A percentile compares a stretch with the other conserved stretches of the same genome.
Evolutionary conservation across 1,140 invertebrate species (phyloP).

Genomic region (Aethina tumida): DNA sequence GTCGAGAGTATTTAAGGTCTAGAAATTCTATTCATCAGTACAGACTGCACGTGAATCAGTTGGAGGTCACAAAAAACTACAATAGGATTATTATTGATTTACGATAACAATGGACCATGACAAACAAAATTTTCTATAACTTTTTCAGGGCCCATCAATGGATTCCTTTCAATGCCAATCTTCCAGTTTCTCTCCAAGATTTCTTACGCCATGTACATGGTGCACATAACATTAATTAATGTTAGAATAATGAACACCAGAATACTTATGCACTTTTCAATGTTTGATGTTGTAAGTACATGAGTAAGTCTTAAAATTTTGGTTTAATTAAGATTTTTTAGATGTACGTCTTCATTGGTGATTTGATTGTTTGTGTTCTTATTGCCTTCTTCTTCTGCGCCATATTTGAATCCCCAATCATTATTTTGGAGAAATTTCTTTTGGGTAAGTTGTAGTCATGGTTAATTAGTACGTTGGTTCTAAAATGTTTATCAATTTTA

Average conservation of each 20-base stretch:
- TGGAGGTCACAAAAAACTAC: background rate
- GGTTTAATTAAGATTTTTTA: too few species aligned
- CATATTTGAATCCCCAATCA: constrained; percentile 15
- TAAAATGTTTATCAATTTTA: too few species aligned
- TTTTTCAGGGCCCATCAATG: constrained; percentile 14
- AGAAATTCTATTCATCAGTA: too few species aligned
- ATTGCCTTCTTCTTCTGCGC: constrained; percentile 9
- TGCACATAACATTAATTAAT: constrained; percentile 10
- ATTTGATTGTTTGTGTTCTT: background rate
- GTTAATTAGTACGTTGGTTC: too few species aligned
- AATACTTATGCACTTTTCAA: constrained; percentile 6
- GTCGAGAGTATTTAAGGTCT: too few species aligned
- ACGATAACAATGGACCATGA: too few species aligned
- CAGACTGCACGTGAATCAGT: too few species aligned
- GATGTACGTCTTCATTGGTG: too few species aligned
- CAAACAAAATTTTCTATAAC: constrained; percentile 1
- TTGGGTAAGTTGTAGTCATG: too few species aligned
- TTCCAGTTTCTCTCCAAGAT: constrained; percentile 14
- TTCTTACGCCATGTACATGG: constrained; percentile 16
- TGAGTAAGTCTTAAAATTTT: too few species aligned
- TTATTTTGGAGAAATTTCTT: constrained; percentile 12
- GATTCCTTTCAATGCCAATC: constrained; percentile 13
- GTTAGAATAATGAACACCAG: constrained; percentile 1
- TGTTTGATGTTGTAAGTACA: constrained; percentile 7
- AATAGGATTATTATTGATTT: background rate